Conservation (phyloP, 2,888 invertebrate species). For the Iphiclides podalirius region DNA sequence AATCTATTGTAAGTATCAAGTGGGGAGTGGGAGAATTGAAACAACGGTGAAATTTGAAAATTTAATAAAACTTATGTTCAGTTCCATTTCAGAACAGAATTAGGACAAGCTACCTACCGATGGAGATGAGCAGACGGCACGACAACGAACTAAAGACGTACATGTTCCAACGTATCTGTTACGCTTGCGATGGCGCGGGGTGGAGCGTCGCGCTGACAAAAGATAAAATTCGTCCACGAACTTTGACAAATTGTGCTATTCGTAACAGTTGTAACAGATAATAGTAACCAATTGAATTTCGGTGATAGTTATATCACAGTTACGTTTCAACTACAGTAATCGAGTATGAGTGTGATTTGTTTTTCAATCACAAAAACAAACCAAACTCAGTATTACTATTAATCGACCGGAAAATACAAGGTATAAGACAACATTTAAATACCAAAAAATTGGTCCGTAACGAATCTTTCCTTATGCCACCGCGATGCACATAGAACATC, state of each 20-base stretch:
- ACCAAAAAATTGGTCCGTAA: too few species aligned
- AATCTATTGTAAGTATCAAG: too few species aligned
- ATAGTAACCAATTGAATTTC: too few species aligned
- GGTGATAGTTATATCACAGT: too few species aligned
- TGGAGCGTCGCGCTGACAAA: background rate
- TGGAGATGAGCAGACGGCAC: slow-evolving; percentile 54
- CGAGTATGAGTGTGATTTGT: too few species aligned
- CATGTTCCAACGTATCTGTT: background rate
- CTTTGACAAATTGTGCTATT: too few species aligned
- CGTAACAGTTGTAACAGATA: too few species aligned
- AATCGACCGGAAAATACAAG: too few species aligned
- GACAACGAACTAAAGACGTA: slow-evolving; percentile 23
- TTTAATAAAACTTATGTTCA: slow-evolving; percentile 73
- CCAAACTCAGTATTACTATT: too few species aligned
- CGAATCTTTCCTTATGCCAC: background rate
- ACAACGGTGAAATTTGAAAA: slow-evolving; percentile 66
- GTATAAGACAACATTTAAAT: too few species aligned
- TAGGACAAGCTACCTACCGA: slow-evolving; percentile 60
- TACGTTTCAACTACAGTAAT: too few species aligned
- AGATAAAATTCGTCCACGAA: background rate
- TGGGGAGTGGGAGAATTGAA: slow-evolving; percentile 34
- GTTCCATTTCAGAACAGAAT: slow-evolving; percentile 62
- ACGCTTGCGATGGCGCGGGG: background rate
- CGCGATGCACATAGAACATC: background rate
- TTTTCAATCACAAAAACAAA: too few species aligned